phyloP scores from a whole-genome alignment of 2,113 vertebrate genomes.

The Gorsachius goisagi region DNA sequence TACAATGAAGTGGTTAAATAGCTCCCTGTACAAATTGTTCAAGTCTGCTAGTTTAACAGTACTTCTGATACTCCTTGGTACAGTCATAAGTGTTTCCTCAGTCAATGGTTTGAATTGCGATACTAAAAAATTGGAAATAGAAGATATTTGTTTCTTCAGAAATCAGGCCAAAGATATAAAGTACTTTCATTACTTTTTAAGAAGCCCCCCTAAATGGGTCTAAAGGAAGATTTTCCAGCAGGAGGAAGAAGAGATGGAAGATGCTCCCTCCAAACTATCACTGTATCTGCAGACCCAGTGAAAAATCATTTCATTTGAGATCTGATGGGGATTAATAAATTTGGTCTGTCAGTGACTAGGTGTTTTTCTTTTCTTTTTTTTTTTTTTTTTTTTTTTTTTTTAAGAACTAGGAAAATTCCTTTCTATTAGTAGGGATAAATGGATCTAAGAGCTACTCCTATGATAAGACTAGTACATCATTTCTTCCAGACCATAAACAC shows the following conservation, averaged over 20 bases:
- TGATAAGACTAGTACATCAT: background rate
- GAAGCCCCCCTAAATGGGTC: background rate
- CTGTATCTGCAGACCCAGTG: background rate
- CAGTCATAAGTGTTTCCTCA: background rate
- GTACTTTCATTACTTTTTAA: background rate
- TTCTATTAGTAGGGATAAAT: background rate
- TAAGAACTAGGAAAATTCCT: background rate
- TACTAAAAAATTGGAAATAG: background rate
- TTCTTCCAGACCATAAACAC: background rate
- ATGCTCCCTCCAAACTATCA: background rate
- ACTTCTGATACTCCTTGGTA: conserved; percentile 8
- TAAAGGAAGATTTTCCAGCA: background rate
- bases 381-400: background rate
- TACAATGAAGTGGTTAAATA: background rate
- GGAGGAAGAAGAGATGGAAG: background rate
- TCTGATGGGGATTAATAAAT: background rate
- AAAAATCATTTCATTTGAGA: background rate
- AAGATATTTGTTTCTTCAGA: background rate
- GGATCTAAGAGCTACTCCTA: background rate
- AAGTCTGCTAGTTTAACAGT: background rate
- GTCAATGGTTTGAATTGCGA: background rate
- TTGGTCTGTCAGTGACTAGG: background rate
- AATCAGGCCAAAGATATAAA: background rate
- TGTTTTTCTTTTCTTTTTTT: too few species aligned
- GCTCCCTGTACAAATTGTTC: background rate